Evolutionary conservation across 2,797 vertebrate species (phyloP).

Genomic region (Platalea minor): DNA sequence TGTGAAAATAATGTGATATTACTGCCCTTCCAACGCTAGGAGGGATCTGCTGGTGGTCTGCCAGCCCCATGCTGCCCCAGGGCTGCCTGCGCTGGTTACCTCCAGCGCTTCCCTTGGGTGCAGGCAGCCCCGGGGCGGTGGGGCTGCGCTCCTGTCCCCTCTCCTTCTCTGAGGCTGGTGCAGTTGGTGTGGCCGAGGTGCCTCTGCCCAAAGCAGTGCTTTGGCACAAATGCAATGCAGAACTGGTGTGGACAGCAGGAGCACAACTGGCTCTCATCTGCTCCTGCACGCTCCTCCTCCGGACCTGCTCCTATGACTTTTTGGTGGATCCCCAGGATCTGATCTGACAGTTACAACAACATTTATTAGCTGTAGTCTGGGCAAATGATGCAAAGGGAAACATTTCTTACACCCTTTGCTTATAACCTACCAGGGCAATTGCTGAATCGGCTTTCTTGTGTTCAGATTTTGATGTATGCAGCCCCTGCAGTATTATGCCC

Average conservation of each 20-base stretch:
- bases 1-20: neutral
- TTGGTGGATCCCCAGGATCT: neutral
- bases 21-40: neutral
- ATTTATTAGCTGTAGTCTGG: neutral
- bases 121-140: neutral
- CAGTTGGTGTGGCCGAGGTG: neutral
- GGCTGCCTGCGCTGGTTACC: neutral
- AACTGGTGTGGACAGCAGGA: neutral
- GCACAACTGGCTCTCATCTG: neutral
- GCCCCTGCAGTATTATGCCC: neutral
- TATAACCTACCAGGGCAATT: neutral
- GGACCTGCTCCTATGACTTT: neutral
- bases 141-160: neutral
- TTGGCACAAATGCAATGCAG: neutral
- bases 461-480: neutral
- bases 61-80: neutral
- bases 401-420: neutral
- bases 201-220: neutral
- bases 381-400: neutral
- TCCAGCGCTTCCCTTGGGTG: rapidly evolving
- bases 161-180: neutral
- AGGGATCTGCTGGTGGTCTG: neutral
- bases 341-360: neutral
- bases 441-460: neutral
- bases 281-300: neutral